Percentiles rank a stretch among this genome's conserved stretches.
Evolutionary conservation across 2,888 invertebrate genomes (phyloP).

Genomic region (Tubiluchus corallicola): DNA sequence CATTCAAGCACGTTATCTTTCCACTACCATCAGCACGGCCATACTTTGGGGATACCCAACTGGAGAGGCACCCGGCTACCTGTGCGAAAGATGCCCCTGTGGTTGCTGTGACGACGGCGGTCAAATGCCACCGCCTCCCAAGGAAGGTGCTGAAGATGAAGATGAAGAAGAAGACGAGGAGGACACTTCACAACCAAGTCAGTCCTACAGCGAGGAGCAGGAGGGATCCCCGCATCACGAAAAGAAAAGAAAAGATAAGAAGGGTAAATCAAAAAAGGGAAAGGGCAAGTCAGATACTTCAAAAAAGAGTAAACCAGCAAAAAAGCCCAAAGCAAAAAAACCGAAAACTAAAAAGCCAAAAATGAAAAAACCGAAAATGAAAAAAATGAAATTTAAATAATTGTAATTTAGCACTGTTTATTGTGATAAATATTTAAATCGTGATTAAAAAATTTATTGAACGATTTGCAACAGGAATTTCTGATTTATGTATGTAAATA

Average conservation of each 20-base stretch:
- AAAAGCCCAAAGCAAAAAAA: background rate
- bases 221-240: too few species aligned
- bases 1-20: conserved; percentile 2
- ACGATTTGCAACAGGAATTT: too few species aligned
- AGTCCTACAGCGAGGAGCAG: too few species aligned
- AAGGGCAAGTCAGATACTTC: too few species aligned
- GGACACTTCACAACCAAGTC: too few species aligned
- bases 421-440: too few species aligned
- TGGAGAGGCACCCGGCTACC: conserved; percentile 7
- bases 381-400: conserved; percentile 3
- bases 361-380: background rate
- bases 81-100: background rate
- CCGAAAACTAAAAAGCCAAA: background rate
- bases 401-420: too few species aligned
- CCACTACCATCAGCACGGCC: conserved; percentile 7
- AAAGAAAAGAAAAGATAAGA: background rate
- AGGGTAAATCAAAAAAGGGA: background rate
- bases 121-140: background rate
- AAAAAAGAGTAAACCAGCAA: background rate
- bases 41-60: conserved; percentile 7
- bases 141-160: background rate
- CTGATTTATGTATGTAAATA: too few species aligned
- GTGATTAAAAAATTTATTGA: too few species aligned
- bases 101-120: conserved; percentile 4
- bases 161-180: background rate